phyloP scores from a whole-genome alignment of 1,140 invertebrate genomes.

The Drosophila ironensis region DNA sequence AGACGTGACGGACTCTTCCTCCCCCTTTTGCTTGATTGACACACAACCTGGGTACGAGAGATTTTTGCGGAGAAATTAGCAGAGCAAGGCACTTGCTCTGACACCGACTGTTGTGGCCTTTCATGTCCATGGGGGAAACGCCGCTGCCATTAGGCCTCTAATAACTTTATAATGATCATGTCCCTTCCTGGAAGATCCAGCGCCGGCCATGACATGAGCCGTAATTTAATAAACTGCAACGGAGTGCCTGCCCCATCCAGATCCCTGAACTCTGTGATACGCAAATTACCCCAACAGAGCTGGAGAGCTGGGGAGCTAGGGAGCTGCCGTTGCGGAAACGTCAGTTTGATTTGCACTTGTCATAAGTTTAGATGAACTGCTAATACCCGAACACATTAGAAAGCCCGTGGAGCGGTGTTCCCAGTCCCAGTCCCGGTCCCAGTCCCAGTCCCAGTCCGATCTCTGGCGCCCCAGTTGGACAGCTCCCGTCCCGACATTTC shows the following conservation, averaged over 20 bases:
- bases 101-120: background rate
- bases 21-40: constrained; percentile 33
- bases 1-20: constrained; percentile 10
- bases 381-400: constrained; percentile 79
- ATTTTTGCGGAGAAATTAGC: constrained; percentile 30
- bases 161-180: constrained; percentile 76
- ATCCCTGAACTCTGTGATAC: constrained; percentile 54
- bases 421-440: constrained; percentile 1
- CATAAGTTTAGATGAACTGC: constrained; percentile 80
- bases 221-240: constrained; percentile 75
- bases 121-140: constrained; percentile 12
- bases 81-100: background rate
- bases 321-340: constrained; percentile 61
- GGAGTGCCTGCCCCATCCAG: constrained; percentile 17
- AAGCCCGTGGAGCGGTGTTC: constrained; percentile 45
- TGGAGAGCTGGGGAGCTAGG: constrained; percentile 1
- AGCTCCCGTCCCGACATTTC: constrained; percentile 19
- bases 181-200: constrained; percentile 50
- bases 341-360: constrained; percentile 80
- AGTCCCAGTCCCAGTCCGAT: constrained; percentile 4
- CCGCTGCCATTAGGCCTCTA: constrained; percentile 48
- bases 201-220: constrained; percentile 35
- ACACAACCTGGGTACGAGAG: constrained; percentile 2
- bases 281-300: constrained; percentile 53
- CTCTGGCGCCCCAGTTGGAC: constrained; percentile 33